These are phyloP conservation scores for Pseudorhombus dupliciocellatus DNA, from an alignment of 2,113 vertebrate genomes.

Conservation along the genomic window DNA sequence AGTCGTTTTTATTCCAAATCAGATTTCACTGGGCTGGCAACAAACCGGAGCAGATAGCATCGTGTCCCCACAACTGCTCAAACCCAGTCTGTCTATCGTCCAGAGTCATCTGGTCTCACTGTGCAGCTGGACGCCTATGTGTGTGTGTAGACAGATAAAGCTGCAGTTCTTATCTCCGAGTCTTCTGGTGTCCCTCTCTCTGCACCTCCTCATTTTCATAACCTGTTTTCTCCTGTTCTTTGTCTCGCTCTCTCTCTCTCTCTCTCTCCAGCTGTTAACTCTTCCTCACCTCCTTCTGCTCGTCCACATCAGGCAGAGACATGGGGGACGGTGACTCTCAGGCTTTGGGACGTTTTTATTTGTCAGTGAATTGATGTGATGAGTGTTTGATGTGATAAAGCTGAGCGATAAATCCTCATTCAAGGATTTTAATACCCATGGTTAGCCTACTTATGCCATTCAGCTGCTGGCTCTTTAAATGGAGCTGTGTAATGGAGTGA, in stretches of 20 bases:
- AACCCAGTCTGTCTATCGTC: slow-evolving; percentile 43
- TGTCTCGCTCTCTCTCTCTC: not conserved
- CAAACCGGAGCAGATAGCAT: slow-evolving; percentile 46
- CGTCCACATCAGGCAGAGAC: not conserved
- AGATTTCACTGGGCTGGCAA: slow-evolving; percentile 35
- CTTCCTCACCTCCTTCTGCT: slow-evolving; percentile 12
- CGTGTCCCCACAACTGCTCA: slow-evolving; percentile 31
- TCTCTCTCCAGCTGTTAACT: not conserved
- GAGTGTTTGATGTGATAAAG: slow-evolving; percentile 47
- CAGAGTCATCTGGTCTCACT: slow-evolving; percentile 40
- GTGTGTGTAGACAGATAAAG: slow-evolving; percentile 54
- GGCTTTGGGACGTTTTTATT: slow-evolving; percentile 37
- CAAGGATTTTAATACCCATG: slow-evolving; percentile 53
- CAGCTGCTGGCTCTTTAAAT: slow-evolving; percentile 43
- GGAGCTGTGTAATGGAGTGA: slow-evolving; percentile 46
- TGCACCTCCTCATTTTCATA: slow-evolving; percentile 32
- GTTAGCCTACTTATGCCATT: slow-evolving; percentile 56
- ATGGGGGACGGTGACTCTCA: not conserved
- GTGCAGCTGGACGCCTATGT: slow-evolving; percentile 46
- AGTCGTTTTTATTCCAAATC: slow-evolving; percentile 28
- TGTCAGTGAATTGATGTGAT: slow-evolving; percentile 42
- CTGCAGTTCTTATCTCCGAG: slow-evolving; percentile 55
- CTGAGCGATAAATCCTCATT: slow-evolving; percentile 51
- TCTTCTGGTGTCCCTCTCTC: slow-evolving; percentile 28
- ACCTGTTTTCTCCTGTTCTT: slow-evolving; percentile 9